Evolutionary conservation across 2,113 vertebrate genomes (phyloP).

Genomic region (Chloropsis hardwickii): DNA sequence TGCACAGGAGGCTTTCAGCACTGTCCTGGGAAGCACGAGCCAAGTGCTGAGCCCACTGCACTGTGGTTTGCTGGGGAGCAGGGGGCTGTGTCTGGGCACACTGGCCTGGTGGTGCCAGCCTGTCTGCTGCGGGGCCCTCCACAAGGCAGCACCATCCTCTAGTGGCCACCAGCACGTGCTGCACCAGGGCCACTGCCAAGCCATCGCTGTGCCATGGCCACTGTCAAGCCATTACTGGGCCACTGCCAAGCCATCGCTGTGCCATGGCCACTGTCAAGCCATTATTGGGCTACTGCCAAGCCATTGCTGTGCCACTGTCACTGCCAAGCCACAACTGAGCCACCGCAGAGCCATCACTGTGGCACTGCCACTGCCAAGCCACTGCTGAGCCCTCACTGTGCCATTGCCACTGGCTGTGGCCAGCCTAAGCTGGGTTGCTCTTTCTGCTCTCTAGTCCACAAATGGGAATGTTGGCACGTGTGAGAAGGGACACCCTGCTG

Average conservation of each 20-base stretch:
- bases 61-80: background rate
- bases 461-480: fast-evolving
- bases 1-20: background rate
- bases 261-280: background rate
- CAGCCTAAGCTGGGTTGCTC: background rate
- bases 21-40: background rate
- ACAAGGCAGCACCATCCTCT: conserved; percentile 36
- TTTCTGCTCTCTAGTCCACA: background rate
- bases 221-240: fast-evolving
- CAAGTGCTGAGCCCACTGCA: background rate
- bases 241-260: fast-evolving
- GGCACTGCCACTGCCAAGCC: background rate
- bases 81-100: background rate
- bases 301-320: background rate
- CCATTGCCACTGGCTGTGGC: background rate
- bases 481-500: background rate
- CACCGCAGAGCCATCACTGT: background rate
- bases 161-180: background rate
- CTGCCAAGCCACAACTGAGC: background rate
- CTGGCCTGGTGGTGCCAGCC: fast-evolving
- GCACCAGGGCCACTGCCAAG: background rate
- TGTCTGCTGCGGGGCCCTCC: background rate
- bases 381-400: fast-evolving
- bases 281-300: fast-evolving
- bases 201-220: fast-evolving